Evolutionary conservation across 2,888 invertebrate species (phyloP).

Genomic region (Candidula unifasciata): DNA sequence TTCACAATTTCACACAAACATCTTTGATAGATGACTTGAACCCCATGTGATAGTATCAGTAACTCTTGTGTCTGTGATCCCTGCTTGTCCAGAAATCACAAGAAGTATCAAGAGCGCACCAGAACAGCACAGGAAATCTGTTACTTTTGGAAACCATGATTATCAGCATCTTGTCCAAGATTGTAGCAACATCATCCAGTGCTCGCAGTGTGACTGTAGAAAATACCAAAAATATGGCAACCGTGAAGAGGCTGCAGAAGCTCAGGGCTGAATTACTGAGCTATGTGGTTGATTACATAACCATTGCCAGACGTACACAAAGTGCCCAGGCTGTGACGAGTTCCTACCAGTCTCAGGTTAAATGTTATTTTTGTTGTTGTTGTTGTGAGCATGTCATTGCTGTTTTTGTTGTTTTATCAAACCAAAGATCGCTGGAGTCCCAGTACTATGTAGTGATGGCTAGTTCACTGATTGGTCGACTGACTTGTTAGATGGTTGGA

Average conservation of each 20-base stretch:
- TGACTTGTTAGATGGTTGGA: too few relatives aligned
- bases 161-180: background rate
- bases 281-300: slow-evolving; percentile 9
- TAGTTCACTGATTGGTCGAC: too few relatives aligned
- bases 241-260: background rate
- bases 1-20: too few relatives aligned
- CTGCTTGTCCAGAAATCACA: slow-evolving; percentile 16
- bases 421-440: too few relatives aligned
- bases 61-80: background rate
- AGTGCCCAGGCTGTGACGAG: background rate
- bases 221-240: background rate
- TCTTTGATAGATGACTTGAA: too few relatives aligned
- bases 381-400: too few relatives aligned
- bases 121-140: slow-evolving; percentile 3
- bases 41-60: too few relatives aligned
- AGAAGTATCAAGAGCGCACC: slow-evolving; percentile 11
- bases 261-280: background rate
- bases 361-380: too few relatives aligned
- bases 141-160: slow-evolving; percentile 13
- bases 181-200: background rate
- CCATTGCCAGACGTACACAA: background rate
- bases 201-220: background rate
- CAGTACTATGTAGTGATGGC: too few relatives aligned
- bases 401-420: too few relatives aligned
- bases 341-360: slow-evolving; percentile 36